A percentile compares a stretch with the other conserved stretches of the same genome.
Evolutionary conservation across 2,797 vertebrate genomes (phyloP).

Genomic region (Loriculus beryllinus): DNA sequence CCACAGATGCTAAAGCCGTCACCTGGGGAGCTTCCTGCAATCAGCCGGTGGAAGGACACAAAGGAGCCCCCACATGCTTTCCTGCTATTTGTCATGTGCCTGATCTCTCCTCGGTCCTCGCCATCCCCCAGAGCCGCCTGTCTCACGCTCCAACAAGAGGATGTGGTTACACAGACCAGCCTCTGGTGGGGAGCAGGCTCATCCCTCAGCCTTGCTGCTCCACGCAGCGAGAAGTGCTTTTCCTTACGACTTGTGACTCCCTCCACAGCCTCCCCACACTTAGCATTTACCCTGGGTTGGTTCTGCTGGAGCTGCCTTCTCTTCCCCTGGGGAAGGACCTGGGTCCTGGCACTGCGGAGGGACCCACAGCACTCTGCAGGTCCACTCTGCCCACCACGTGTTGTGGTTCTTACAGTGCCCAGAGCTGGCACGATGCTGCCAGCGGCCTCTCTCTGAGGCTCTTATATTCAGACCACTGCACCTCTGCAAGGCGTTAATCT

Average conservation of each 20-base stretch:
- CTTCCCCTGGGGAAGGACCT: not conserved
- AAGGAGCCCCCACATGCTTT: conserved; percentile 12
- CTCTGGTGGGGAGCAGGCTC: not conserved
- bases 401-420: not conserved
- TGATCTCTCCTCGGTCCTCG: not conserved
- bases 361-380: not conserved
- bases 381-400: not conserved
- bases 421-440: not conserved
- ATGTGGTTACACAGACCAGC: conserved; percentile 20
- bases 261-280: not conserved
- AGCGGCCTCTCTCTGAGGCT: not conserved
- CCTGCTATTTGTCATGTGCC: conserved; percentile 1
- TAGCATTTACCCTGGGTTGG: not conserved
- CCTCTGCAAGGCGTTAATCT: conserved; percentile 16
- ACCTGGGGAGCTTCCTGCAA: conserved; percentile 62
- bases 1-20: conserved; percentile 45
- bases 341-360: not conserved
- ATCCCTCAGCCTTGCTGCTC: conserved; percentile 21
- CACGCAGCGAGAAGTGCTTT: not conserved
- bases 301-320: not conserved
- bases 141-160: not conserved
- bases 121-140: not conserved
- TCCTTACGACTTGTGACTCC: not conserved
- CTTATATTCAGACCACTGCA: not conserved
- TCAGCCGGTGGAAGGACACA: conserved; percentile 34